Base-by-base conservation (phyloP, 2,113 vertebrate genomes). In the Crotalus viridis region DNA sequence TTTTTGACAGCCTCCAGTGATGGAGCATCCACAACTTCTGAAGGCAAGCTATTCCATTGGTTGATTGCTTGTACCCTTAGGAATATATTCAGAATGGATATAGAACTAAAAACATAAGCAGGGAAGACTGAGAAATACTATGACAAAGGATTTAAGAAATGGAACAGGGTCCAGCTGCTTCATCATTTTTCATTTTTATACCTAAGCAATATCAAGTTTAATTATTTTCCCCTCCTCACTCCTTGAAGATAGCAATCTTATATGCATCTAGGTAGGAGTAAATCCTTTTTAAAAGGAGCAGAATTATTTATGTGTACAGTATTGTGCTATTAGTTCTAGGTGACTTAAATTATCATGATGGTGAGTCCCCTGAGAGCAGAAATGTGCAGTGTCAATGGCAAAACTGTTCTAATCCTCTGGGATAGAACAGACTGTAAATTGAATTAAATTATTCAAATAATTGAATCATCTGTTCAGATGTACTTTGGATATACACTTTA, bases 131-230 rank as follows among this genome's bases (percentile, higher is more conserved):
- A n/a, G 21, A 52, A 74, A 81, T 89, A 92, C 28, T 92, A 57
- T 19, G 61, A 19, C 19, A 57, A 85, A 69, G 52, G 61, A 12
- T 22, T 55, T 81, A 92, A 15, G 33, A 33, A 57, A 92, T 89
- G 15, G 28, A 21, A 33, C 26, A 85, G 74, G 57, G 56, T 85
- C 85, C 89, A 89, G 52, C 9, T 51, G 33, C 19, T 89, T 85
- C 57, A 92, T 92, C 26, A 22, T 87, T 89, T 92, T 48, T 22
- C 61, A 92, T 56, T 92, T 92, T 56, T 81, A 85, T 56, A 81
- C 24, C 91, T 85, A n/a, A 85, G 81, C 74, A 89, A 81, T 89
- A 39, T 89, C 21, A 28, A 19, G 52, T 81, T 88, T 89, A 89
- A 92, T 92, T 57, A 89, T 1, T 56, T 56, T 10, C 8, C 28